Conservation (phyloP, 2,888 invertebrate species). For the Epirrita christyi region DNA sequence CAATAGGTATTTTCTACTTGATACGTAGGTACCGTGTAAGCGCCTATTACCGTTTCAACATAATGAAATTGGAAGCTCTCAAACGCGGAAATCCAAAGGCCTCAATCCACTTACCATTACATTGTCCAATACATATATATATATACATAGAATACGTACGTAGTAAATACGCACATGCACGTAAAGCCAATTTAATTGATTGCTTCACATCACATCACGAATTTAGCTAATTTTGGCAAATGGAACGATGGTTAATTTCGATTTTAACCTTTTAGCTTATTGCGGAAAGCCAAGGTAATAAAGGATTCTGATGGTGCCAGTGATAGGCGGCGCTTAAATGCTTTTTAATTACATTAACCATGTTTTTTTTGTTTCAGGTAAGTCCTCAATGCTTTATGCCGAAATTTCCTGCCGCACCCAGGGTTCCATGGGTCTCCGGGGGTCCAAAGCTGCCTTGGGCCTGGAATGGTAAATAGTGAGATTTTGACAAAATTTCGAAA, state of each 20-base stretch:
- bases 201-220: conserved; percentile 18
- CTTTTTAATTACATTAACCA: background rate
- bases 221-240: conserved; percentile 33
- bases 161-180: background rate
- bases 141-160: background rate
- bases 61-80: conserved; percentile 8
- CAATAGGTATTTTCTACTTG: too few species aligned
- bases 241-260: conserved; percentile 16
- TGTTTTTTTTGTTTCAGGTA: conserved; percentile 16
- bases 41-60: background rate
- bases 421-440: too few species aligned
- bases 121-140: background rate
- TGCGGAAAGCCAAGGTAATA: conserved; percentile 10
- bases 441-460: too few species aligned
- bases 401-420: too few species aligned
- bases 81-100: conserved; percentile 8
- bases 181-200: conserved; percentile 32
- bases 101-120: conserved; percentile 20
- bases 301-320: conserved; percentile 5
- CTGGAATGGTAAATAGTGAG: too few species aligned
- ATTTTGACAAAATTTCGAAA: too few species aligned
- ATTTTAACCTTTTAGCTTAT: conserved; percentile 26
- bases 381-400: too few species aligned
- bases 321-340: background rate
- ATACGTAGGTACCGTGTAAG: too few species aligned